phyloP scores from a whole-genome alignment of 1,140 invertebrate genomes.

The Acyrthosiphon pisum region DNA sequence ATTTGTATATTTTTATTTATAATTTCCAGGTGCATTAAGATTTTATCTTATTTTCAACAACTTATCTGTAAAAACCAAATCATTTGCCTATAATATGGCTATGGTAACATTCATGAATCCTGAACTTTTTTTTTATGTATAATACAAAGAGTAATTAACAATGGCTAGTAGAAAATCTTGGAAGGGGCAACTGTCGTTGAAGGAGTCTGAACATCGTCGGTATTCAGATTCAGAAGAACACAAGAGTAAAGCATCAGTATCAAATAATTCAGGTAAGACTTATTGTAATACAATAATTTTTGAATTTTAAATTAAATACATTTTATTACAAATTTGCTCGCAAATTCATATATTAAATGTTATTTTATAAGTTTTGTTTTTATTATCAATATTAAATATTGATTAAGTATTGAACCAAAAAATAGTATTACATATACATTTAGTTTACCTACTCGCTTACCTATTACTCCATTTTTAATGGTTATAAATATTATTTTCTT shows the following conservation, averaged over 20 bases:
- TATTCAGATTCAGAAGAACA: slow-evolving; percentile 61
- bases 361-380: neutral
- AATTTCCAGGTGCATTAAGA: slow-evolving; percentile 23
- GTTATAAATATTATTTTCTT: too few relatives aligned
- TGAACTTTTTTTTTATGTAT: neutral
- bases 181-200: slow-evolving; percentile 57
- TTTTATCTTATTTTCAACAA: neutral
- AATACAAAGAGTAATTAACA: neutral
- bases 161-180: slow-evolving; percentile 54
- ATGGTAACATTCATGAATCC: neutral
- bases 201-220: slow-evolving; percentile 60
- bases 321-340: too few relatives aligned
- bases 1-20: neutral
- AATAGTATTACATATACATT: too few relatives aligned
- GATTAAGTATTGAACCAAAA: neutral
- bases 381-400: neutral
- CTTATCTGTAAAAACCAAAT: neutral
- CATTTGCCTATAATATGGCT: neutral
- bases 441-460: too few relatives aligned
- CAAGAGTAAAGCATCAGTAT: slow-evolving; percentile 56
- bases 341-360: too few relatives aligned
- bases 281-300: neutral
- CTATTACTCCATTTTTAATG: too few relatives aligned
- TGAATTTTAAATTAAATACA: neutral
- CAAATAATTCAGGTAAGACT: slow-evolving; percentile 50